Evolutionary conservation across 1,140 invertebrate genomes (phyloP).

Genomic region (Drosophila ananassae): DNA sequence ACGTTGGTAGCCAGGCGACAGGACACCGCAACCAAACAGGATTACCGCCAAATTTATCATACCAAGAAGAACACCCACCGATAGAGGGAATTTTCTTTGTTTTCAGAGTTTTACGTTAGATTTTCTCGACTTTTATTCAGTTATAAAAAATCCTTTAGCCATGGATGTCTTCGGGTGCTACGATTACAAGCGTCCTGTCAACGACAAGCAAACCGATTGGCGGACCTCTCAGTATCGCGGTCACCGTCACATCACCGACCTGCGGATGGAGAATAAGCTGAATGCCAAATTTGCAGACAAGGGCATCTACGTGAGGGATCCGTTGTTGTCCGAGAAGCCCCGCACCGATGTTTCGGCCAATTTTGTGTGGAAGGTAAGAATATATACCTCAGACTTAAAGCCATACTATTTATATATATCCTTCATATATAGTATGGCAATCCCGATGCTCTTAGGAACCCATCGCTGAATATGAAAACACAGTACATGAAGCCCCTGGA

Average conservation of each 20-base stretch:
- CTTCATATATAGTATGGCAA: slow-evolving; percentile 47
- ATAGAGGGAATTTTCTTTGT: not conserved
- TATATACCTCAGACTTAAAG: no score
- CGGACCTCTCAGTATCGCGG: slow-evolving; percentile 69
- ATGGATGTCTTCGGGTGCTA: slow-evolving; percentile 77
- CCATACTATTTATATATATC: not conserved
- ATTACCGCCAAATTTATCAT: slow-evolving; percentile 24
- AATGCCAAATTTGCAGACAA: slow-evolving; percentile 53
- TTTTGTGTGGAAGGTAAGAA: slow-evolving; percentile 66
- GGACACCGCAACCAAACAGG: not conserved
- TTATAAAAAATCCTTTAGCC: slow-evolving; percentile 5
- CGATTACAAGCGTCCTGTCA: slow-evolving; percentile 63
- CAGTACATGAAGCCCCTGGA: slow-evolving; percentile 73
- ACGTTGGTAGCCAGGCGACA: slow-evolving; percentile 3
- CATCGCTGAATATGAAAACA: slow-evolving; percentile 62
- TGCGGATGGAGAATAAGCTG: slow-evolving; percentile 55
- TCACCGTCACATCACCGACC: slow-evolving; percentile 68
- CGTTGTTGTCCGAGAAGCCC: slow-evolving; percentile 53
- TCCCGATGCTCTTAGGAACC: slow-evolving; percentile 62
- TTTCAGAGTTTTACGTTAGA: not conserved
- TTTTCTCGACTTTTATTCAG: not conserved
- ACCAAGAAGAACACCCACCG: slow-evolving; percentile 5
- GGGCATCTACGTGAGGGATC: slow-evolving; percentile 60
- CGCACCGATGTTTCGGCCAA: slow-evolving; percentile 52
- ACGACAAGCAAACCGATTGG: slow-evolving; percentile 53